These are phyloP conservation scores for Papilio glaucus DNA, from an alignment of 1,140 invertebrate species.

Conservation along the genomic window DNA sequence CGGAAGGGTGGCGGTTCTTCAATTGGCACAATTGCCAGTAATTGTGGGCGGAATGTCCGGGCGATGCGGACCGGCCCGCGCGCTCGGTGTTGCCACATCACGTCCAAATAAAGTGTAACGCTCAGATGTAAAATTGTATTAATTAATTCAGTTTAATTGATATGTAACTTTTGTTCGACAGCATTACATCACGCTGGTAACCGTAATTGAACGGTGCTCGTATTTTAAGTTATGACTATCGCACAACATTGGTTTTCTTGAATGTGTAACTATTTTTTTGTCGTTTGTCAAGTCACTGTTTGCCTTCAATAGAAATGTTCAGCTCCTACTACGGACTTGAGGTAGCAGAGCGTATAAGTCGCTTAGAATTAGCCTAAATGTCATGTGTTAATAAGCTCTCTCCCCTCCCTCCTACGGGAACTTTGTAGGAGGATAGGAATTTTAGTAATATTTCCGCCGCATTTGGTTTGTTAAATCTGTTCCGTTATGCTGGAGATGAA, in stretches of 20 bases:
- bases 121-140: slow-evolving; percentile 10
- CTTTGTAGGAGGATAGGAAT: no score
- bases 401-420: no score
- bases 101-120: slow-evolving; percentile 30
- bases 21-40: slow-evolving; percentile 81
- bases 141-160: slow-evolving; percentile 27
- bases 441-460: no score
- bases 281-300: no score
- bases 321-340: no score
- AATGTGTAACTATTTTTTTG: background rate
- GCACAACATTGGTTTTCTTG: background rate
- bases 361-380: no score
- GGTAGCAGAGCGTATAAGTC: no score
- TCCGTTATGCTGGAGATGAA: no score
- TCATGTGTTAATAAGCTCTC: no score
- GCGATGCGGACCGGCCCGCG: slow-evolving; percentile 53
- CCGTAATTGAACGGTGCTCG: background rate
- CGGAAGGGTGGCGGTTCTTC: slow-evolving; percentile 79
- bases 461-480: no score
- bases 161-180: slow-evolving; percentile 5
- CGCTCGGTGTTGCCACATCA: slow-evolving; percentile 30
- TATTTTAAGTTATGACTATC: background rate
- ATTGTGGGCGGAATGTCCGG: slow-evolving; percentile 80
- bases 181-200: background rate
- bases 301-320: no score